phyloP scores from a whole-genome alignment of 2,113 vertebrate species.

The Himantopus leucocephalus region DNA sequence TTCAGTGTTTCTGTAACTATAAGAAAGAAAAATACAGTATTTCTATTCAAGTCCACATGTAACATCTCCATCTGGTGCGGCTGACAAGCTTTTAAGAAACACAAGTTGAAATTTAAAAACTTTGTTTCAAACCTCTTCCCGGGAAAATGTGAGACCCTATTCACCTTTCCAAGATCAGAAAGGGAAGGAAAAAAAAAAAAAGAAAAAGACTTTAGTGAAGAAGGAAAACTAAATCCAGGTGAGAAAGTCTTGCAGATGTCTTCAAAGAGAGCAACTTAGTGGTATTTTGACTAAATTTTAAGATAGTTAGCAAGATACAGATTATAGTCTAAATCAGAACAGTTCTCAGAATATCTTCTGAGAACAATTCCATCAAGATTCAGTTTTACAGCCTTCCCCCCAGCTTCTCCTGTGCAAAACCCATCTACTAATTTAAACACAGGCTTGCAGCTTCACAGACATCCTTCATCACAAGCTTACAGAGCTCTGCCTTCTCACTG shows the following conservation, averaged over 20 bases:
- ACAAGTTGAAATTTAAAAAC: background rate
- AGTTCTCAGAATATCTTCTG: background rate
- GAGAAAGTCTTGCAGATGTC: background rate
- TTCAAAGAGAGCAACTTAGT: background rate
- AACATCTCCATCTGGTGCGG: background rate
- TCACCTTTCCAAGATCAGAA: background rate
- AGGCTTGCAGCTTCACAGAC: background rate
- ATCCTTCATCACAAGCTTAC: background rate
- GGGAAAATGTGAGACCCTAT: background rate
- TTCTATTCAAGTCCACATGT: background rate
- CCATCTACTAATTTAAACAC: background rate
- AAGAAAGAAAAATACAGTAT: background rate
- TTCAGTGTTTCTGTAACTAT: background rate
- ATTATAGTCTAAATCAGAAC: background rate
- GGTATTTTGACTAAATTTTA: background rate
- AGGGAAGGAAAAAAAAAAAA: rapidly evolving
- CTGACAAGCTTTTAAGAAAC: background rate
- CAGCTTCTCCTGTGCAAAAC: background rate
- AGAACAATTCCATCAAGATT: background rate
- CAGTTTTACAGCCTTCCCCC: background rate
- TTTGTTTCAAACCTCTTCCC: background rate
- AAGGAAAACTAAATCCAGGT: background rate
- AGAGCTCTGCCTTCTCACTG: background rate
- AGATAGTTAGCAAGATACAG: background rate
- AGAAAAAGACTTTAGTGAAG: background rate